Evolutionary conservation across 2,113 vertebrate genomes (phyloP), one percentile per base, ranked within the genome.

Genomic region (Octodon degus): DNA sequence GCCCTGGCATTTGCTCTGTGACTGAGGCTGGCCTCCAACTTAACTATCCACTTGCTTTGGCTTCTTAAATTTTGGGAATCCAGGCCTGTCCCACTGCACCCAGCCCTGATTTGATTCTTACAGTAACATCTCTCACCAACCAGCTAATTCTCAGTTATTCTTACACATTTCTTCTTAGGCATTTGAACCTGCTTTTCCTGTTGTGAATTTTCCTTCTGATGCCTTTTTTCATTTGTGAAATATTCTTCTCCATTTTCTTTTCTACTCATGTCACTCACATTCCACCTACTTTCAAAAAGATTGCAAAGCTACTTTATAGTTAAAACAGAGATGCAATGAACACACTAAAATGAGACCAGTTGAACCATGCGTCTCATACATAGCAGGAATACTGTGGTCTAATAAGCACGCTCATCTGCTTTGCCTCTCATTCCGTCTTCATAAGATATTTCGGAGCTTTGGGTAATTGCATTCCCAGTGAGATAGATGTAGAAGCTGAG

Each of bases 181-280:
- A 65, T 17, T 88, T n/a, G 4, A 13, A 50, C 12, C 10, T 32
- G 14, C 67, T 84, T 79, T 81, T 60, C 16, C 34, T 82, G 11
- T 47, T 77, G 65, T 85, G 34, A 97, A 81, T 87, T 93, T 84
- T 86, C 63, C 94, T 55, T 67, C 67, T 84, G 74, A 81, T 81
- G 17, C 13, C 43, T 11, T 34, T 87, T 40, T 27, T 87, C 14
- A 55, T 67, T 92, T 60, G 14, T 96, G 58, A 81, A 62, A 30
- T 55, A 79, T 72, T 40, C 24, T 85, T 37, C 72, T 72, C 17
- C 5, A 65, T 9, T 86, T 89, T 34, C 11, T 94, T 91, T 85
- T 85, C 32, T 43, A 68, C 37, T 16, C 22, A 3, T 65, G 7
- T 62, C 68, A 80, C 34, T 77, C 89, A 47, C 32, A 81, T 16